Evolutionary conservation across 92 coral and sea anemone genomes (phyloP).

Genomic region (Actinernus sp.): DNA sequence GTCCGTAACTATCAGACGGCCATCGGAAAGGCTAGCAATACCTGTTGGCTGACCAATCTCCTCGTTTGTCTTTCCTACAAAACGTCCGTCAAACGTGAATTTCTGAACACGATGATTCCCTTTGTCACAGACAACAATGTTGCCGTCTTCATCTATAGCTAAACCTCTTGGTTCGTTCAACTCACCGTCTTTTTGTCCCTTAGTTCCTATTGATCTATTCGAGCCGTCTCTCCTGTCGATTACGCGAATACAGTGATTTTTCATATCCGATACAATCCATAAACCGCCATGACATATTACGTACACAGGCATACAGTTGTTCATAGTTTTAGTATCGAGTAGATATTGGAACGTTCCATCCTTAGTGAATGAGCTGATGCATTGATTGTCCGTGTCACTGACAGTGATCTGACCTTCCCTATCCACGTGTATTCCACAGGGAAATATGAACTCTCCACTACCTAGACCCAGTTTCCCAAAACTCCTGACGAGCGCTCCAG

Average conservation of each 20-base stretch:
- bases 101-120: slow-evolving; percentile 33
- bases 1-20: slow-evolving; percentile 4
- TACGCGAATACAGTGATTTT: slow-evolving; percentile 6
- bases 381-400: not conserved
- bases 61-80: slow-evolving; percentile 20
- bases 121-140: slow-evolving; percentile 37
- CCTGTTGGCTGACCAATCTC: not conserved
- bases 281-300: slow-evolving; percentile 6
- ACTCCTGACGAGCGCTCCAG: slow-evolving; percentile 11
- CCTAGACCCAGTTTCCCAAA: slow-evolving; percentile 7
- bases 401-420: slow-evolving; percentile 15
- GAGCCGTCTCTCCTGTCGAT: slow-evolving; percentile 4
- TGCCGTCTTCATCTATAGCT: slow-evolving; percentile 14
- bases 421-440: slow-evolving; percentile 19
- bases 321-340: not conserved
- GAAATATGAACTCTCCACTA: not conserved
- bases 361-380: slow-evolving; percentile 14
- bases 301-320: not conserved
- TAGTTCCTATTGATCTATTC: slow-evolving; percentile 1
- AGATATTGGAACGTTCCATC: slow-evolving; percentile 17
- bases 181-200: not conserved
- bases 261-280: slow-evolving; percentile 3
- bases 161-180: not conserved
- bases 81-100: slow-evolving; percentile 48
- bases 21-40: slow-evolving; percentile 5